Evolutionary conservation across 2,113 vertebrate species (phyloP).

Genomic region (Neolamprologus brichardi): DNA sequence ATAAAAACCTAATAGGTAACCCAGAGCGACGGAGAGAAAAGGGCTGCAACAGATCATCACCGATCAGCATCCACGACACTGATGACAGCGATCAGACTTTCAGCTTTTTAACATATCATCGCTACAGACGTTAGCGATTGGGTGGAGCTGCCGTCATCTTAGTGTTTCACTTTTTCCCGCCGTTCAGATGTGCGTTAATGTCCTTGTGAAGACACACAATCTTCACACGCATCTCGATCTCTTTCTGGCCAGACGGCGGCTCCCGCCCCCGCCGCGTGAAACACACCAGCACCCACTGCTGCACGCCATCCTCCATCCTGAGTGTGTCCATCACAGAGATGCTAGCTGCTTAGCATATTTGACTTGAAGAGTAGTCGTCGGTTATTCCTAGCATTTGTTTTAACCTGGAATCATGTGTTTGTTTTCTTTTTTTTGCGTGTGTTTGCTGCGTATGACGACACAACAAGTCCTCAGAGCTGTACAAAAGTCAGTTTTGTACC

Average conservation of each 20-base stretch:
- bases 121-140: slow-evolving; percentile 17
- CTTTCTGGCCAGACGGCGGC: background rate
- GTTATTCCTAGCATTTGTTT: background rate
- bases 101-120: slow-evolving; percentile 38
- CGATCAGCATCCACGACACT: background rate
- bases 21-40: background rate
- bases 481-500: background rate
- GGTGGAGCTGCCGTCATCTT: background rate
- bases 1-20: background rate
- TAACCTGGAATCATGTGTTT: background rate
- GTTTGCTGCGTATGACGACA: background rate
- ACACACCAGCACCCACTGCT: slow-evolving; percentile 26
- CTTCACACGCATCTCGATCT: background rate
- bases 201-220: background rate
- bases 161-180: background rate
- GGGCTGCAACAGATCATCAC: background rate
- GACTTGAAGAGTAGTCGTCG: background rate
- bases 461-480: background rate
- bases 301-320: background rate
- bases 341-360: background rate
- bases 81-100: background rate
- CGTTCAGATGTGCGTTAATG: background rate
- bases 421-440: background rate
- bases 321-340: background rate
- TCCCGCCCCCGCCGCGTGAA: background rate